Conservation (phyloP, 2,113 vertebrate species). For the Odontesthes bonariensis region DNA sequence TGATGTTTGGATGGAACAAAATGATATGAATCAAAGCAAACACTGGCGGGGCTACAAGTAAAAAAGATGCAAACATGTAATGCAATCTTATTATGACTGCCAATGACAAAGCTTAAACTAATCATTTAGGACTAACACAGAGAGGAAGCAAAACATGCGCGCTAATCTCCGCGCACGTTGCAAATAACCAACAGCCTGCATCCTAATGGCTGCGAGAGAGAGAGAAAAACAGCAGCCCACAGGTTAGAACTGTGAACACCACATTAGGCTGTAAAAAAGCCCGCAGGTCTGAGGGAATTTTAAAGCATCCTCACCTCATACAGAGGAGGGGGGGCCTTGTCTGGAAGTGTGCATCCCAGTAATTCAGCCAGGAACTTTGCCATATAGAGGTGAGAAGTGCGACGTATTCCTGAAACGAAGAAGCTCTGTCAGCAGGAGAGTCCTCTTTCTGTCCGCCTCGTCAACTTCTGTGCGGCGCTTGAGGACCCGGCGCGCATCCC, state of each 20-base stretch:
- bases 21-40: neutral
- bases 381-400: conserved; percentile 70
- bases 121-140: conserved; percentile 11
- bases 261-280: too few species aligned
- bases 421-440: conserved; percentile 34
- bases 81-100: too few species aligned
- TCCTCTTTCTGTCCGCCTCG: neutral
- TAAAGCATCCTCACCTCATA: conserved; percentile 81
- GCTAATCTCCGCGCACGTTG: conserved; percentile 1
- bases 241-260: too few species aligned
- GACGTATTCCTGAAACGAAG: conserved; percentile 1
- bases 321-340: conserved; percentile 81
- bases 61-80: too few species aligned
- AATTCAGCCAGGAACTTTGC: conserved; percentile 90
- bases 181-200: too few species aligned
- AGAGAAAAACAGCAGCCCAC: too few species aligned
- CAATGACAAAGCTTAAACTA: neutral
- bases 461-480: conserved; percentile 44
- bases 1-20: neutral
- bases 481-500: conserved; percentile 46
- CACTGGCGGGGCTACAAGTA: neutral
- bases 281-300: too few species aligned
- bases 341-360: conserved; percentile 85
- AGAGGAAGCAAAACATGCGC: conserved; percentile 11
- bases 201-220: too few species aligned